Percentiles rank a stretch among this genome's conserved stretches.
Conservation (phyloP, 2,113 vertebrate genomes). For the Neoarius graeffei region DNA sequence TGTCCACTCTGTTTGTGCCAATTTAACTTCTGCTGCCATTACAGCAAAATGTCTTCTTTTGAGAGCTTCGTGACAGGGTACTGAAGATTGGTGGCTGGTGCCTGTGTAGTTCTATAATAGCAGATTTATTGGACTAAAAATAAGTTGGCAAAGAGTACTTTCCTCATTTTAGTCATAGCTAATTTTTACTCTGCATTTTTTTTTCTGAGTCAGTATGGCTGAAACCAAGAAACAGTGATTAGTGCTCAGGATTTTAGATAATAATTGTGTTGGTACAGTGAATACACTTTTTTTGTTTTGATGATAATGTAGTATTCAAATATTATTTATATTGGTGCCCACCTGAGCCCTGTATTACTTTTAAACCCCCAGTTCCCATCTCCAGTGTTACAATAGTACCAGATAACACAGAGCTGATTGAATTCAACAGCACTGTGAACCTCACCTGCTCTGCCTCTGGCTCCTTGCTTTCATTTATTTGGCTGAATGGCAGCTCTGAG, state of each 20-base stretch:
- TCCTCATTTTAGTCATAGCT: no score
- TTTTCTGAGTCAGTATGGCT: no score
- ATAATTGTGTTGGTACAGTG: not conserved
- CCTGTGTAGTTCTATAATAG: no score
- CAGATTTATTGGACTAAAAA: no score
- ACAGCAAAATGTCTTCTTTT: not conserved
- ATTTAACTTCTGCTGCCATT: not conserved
- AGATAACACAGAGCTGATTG: slow-evolving; percentile 51
- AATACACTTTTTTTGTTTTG: not conserved
- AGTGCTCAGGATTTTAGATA: no score
- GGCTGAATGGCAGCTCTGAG: slow-evolving; percentile 64
- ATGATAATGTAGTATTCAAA: not conserved
- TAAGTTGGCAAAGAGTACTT: no score
- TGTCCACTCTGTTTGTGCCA: not conserved
- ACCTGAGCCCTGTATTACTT: not conserved
- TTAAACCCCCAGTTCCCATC: slow-evolving; percentile 35
- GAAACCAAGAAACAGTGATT: no score
- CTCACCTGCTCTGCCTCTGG: slow-evolving; percentile 63
- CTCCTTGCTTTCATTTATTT: slow-evolving; percentile 52
- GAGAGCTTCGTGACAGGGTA: no score
- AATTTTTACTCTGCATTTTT: no score
- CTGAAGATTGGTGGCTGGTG: no score
- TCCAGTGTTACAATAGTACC: slow-evolving; percentile 27
- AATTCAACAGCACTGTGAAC: slow-evolving; percentile 58
- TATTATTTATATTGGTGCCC: not conserved